Base-by-base conservation (phyloP, 1,140 invertebrate species). In the Cotesia chilonis region DNA sequence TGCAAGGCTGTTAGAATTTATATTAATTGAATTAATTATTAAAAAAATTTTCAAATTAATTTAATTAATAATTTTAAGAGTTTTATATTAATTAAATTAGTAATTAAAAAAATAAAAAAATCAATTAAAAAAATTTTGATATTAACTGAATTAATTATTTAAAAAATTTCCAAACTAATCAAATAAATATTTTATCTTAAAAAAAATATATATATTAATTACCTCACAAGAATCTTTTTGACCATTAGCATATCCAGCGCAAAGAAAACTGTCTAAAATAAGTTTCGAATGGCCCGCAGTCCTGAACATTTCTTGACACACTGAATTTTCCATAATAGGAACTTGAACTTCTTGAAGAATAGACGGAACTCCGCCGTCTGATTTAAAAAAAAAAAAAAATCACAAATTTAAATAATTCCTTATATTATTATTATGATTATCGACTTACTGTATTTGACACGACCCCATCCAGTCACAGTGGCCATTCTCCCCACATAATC, bases 141-240 rank as follows among this genome's bases (percentile, higher is more conserved):
- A 28, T 28, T 28, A 28, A 28, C 2, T 28, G 20, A 28, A 28
- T 28, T 28, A 28, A 28, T 28, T 1, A 28, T 1, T 28, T 1
- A 28, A 28, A 28, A 28, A 28, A 28, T 28, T 28, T 28, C 20
- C 20, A 28, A 28, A 28, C 20, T 28, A 28, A 28, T 28, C 2
- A 28, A 28, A 28, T 28, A 1, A 28, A 28, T 28, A 28, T 28
- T 28, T 28, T 1, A 28, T 1, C 20, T 28, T 28, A 28, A 28
- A 28, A 28, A 28, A 0, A 28, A 28, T 14, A 14, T 14, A 14
- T 14, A 12, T 63, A 12, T n/a, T 6, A 63, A 63, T 70, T 88
- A 97, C 95, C 90, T 98, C 96, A 86, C 96, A 98, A 2, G 95
- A 96, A 81, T 98, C 96, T 83, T 95, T 95, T 78, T 95, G 93